A percentile compares a stretch with the other conserved stretches of the same genome.
phyloP scores from a whole-genome alignment of 2,888 invertebrate genomes.

The Aelia acuminata region DNA sequence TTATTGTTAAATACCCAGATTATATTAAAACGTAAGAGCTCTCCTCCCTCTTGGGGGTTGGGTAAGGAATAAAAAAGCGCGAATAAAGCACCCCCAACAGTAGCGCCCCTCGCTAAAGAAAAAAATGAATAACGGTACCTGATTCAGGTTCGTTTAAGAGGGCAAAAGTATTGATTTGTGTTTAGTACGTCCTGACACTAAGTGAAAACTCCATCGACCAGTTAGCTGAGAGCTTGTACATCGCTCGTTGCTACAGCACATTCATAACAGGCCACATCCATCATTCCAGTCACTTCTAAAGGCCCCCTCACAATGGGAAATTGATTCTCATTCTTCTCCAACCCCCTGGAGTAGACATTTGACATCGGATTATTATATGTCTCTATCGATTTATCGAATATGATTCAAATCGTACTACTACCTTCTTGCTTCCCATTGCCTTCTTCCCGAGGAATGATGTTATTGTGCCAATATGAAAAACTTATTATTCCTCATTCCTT shows the following conservation, averaged over 20 bases:
- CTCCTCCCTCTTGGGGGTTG: slow-evolving; percentile 1
- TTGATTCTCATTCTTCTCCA: slow-evolving; percentile 46
- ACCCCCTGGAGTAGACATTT: slow-evolving; percentile 31
- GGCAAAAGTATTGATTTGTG: slow-evolving; percentile 36
- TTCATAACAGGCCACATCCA: slow-evolving; percentile 46
- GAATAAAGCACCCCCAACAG: slow-evolving; percentile 39
- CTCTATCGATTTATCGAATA: slow-evolving; percentile 44
- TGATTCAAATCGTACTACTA: background rate
- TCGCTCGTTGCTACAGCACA: slow-evolving; percentile 8
- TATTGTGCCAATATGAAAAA: background rate
- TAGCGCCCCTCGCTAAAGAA: background rate
- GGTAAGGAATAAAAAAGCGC: slow-evolving; percentile 1
- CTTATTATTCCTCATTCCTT: background rate
- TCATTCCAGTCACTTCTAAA: slow-evolving; percentile 33
- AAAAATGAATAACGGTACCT: slow-evolving; percentile 48
- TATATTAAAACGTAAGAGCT: slow-evolving; percentile 54
- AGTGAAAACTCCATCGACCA: slow-evolving; percentile 37
- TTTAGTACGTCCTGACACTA: slow-evolving; percentile 11
- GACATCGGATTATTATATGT: slow-evolving; percentile 37
- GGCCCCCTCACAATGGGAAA: slow-evolving; percentile 37
- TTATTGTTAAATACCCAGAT: slow-evolving; percentile 58
- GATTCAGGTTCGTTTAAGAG: slow-evolving; percentile 30
- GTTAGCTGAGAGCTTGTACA: slow-evolving; percentile 30
- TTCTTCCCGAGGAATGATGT: background rate
- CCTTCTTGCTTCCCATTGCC: background rate